Evolutionary conservation across 2,888 invertebrate genomes (phyloP), one percentile per base, ranked within the genome.

Genomic region (Volucella inanis): DNA sequence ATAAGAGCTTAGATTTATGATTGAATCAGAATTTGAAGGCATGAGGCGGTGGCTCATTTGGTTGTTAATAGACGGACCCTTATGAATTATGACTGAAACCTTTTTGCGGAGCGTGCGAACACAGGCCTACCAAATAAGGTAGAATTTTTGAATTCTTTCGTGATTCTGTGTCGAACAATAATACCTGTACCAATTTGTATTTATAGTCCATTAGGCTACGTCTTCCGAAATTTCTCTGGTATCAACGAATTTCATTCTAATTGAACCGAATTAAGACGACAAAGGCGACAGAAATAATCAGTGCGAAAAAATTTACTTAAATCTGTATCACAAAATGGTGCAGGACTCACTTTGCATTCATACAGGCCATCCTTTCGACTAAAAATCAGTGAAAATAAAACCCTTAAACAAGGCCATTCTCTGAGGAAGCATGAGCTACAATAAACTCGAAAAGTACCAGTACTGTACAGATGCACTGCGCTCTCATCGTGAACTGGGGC

Each of bases 261-360:
- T 71, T 71, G 64, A 71, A 64, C 15, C 14, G 49, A 78, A 78
- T 64, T 64, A 49, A 65, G 50, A 50, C 57, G 50, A 57, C 78
- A 78, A 64, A 49, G 38, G 18, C 41, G 2, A 3, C 38, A 31
- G 15, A 64, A 64, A 41, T 49, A 47, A 64, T 55, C 49, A 57
- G 22, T 39, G n/a, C 11, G 54, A 68, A 31, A 57, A 59, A 65
- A 71, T 78, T 78, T 71, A 65, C 64, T 38, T 64, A 65, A 43
- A 78, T 57, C 31, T 38, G n/a, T 3, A 31, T 38, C 43, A 71
- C 39, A 31, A 54, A 52, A 18, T 39, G 18, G 2, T 8, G 18
- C 31, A 14, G 31, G 2, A 75, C 57, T 18, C 65, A 52, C 39
- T 55, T 67, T 52, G 12, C 31, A 59, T 8, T 59, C 43, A 45